Conservation (phyloP, 2,797 vertebrate genomes). For the Morelia viridis region DNA sequence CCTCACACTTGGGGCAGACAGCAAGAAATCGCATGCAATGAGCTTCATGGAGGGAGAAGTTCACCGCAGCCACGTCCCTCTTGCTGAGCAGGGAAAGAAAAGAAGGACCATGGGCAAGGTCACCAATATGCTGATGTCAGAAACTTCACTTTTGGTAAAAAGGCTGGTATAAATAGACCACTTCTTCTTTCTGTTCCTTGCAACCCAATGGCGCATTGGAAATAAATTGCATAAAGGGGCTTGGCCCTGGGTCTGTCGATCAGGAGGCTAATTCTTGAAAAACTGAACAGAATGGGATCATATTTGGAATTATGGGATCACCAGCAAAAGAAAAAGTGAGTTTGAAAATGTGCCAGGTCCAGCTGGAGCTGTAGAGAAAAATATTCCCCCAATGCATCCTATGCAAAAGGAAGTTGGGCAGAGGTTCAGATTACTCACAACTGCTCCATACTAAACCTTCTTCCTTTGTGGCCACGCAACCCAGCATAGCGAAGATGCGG, state of each 20-base stretch:
- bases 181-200: neutral
- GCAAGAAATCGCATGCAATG: slow-evolving; percentile 80
- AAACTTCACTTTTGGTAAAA: neutral
- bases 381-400: neutral
- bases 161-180: neutral
- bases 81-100: slow-evolving; percentile 65
- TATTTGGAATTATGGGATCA: neutral
- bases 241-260: neutral
- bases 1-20: slow-evolving; percentile 76
- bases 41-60: slow-evolving; percentile 78
- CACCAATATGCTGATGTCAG: neutral
- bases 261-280: neutral
- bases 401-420: too few species aligned
- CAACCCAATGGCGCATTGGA: neutral
- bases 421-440: too few species aligned
- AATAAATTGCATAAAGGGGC: neutral
- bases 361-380: neutral
- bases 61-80: slow-evolving; percentile 72
- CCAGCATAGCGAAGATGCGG: too few species aligned
- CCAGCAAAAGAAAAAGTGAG: neutral
- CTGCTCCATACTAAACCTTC: too few species aligned
- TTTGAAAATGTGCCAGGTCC: neutral
- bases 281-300: neutral
- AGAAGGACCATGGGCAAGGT: neutral
- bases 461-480: too few species aligned